phyloP scores from a whole-genome alignment of 2,888 invertebrate genomes.

The Caenorhabditis sp. region DNA sequence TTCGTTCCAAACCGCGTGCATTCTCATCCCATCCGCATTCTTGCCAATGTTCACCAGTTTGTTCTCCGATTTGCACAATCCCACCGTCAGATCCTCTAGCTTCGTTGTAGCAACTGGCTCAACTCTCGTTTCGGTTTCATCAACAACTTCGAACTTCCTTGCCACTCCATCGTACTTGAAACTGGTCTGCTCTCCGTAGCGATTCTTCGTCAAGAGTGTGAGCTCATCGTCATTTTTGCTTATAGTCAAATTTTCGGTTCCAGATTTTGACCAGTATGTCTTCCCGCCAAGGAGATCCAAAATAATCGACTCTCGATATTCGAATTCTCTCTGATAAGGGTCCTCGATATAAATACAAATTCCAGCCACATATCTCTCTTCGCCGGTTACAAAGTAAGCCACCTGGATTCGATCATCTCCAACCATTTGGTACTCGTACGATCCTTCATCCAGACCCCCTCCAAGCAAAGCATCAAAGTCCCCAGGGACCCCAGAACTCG shows the following conservation, averaged over 20 bases:
- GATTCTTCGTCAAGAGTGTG: too few species aligned
- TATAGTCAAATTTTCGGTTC: not conserved
- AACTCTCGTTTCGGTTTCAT: too few species aligned
- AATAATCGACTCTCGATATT: not conserved
- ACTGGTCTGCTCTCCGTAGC: too few species aligned
- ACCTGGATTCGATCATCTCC: constrained; percentile 10
- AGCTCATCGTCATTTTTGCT: too few species aligned
- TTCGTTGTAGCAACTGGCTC: too few species aligned
- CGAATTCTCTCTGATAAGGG: not conserved
- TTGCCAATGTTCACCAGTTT: not conserved
- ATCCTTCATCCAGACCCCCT: not conserved
- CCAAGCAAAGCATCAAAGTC: not conserved
- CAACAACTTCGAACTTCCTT: too few species aligned
- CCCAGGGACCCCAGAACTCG: not conserved
- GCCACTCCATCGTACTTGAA: too few species aligned
- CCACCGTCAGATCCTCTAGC: not conserved
- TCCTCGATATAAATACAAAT: constrained; percentile 19
- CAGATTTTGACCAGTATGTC: not conserved
- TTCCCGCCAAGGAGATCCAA: not conserved
- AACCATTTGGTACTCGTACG: constrained; percentile 14
- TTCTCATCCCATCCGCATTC: not conserved
- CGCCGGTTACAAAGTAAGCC: not conserved
- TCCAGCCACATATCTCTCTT: constrained; percentile 15
- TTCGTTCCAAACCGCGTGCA: not conserved
- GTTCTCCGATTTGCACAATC: not conserved